Base-by-base conservation (phyloP, 2,113 vertebrate genomes). In the Etia nguti region DNA sequence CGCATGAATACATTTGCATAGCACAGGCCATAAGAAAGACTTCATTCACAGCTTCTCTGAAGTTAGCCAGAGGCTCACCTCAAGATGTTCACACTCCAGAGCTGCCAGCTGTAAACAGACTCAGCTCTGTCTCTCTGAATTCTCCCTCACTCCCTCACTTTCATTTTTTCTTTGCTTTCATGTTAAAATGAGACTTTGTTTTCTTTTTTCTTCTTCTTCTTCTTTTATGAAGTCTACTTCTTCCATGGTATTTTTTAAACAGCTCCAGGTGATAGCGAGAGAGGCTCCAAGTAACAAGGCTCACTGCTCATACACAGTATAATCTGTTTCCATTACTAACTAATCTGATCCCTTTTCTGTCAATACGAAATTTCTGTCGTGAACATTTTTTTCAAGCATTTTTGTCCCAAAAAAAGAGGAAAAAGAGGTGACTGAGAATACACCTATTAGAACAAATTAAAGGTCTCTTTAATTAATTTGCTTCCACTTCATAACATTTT, bases 21-120 rank as follows among this genome's bases (percentile, higher is more conserved):
- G 91, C 31, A 12, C 68, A 38, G 87, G 62, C 87, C 81, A 83
- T 92, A 82, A 94, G 92, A 96, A 94, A 94, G 91, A 87, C 54
- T 85, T 88, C 88, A 92, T 95, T 96, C 93, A 95, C 88, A 41
- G 81, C 57, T 75, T 60, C 82, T 90, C 90, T 90, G 88, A 91
- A 81, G 83, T 88, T 91, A 89, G 89, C 91, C 89, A 91, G 90
- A 89, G 68, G 83, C 86, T 93, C 86, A 91, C 80, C 85, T 93
- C 82, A 89, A 89, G 84, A 93, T 92, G 92, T 93, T 88, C 88
- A 85, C 90, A 90, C 85, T 88, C 68, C 83, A 34, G 65, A 88
- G 89, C 80, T 89, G 90, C 92, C 90, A 90, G 87, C 86, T 89
- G 89, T 90, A 91, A 93, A 94, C 94, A 93, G 91, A 88, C 82